Conservation (phyloP, 2,888 invertebrate species). For the Caenorhabditis zanzibari region DNA sequence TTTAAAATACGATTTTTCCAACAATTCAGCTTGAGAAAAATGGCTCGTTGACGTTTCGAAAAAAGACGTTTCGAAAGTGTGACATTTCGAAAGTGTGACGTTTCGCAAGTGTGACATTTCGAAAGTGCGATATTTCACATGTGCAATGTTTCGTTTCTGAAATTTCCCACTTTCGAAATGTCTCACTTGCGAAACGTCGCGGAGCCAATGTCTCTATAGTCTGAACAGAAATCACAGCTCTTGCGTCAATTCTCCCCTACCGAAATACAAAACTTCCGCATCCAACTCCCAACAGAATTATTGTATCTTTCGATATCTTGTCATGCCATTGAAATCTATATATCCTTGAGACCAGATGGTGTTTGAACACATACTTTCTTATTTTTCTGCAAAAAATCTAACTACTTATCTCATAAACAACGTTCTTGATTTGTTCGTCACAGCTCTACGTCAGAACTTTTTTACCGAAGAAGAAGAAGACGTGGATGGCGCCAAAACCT, state of each 20-base stretch:
- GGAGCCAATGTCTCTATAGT: too few relatives aligned
- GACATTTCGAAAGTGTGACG: too few relatives aligned
- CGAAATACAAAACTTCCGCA: not conserved
- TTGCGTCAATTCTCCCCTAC: not conserved
- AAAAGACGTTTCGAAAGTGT: too few relatives aligned
- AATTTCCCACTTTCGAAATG: too few relatives aligned
- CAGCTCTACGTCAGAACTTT: slow-evolving; percentile 29
- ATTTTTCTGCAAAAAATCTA: not conserved
- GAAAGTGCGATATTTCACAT: too few relatives aligned
- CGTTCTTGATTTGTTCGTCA: slow-evolving; percentile 8
- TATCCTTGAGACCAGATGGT: slow-evolving; percentile 32
- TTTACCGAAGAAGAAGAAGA: not conserved
- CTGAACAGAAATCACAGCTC: not conserved
- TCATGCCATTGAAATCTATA: slow-evolving; percentile 21
- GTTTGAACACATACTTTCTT: slow-evolving; percentile 22
- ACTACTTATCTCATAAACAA: slow-evolving; percentile 20
- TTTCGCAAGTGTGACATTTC: too few relatives aligned
- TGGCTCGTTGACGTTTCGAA: too few relatives aligned
- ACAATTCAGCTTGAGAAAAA: too few relatives aligned
- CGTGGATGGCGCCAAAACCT: not conserved
- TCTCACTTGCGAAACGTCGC: too few relatives aligned
- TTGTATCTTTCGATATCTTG: slow-evolving; percentile 6
- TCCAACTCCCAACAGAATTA: not conserved
- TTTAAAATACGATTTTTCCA: too few relatives aligned
- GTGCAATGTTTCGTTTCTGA: too few relatives aligned